A percentile compares a stretch with the other conserved stretches of the same genome.
phyloP scores from a whole-genome alignment of 2,113 vertebrate genomes.

The Gallinago jamesoni region DNA sequence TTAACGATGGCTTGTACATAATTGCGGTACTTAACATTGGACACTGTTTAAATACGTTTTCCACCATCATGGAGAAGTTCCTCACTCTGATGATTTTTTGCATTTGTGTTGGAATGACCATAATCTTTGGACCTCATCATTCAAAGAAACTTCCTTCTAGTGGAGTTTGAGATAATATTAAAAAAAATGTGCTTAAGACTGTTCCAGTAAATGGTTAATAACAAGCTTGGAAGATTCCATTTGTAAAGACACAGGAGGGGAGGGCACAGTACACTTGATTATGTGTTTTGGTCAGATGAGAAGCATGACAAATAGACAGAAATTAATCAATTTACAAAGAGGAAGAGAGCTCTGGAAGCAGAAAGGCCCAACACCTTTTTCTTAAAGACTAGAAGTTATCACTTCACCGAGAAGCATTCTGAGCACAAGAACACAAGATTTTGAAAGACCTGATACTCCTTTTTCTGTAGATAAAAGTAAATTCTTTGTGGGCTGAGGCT shows the following conservation, averaged over 20 bases:
- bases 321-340: conserved; percentile 51
- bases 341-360: conserved; percentile 30
- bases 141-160: neutral
- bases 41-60: neutral
- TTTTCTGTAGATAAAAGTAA: neutral
- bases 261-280: neutral
- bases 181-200: neutral
- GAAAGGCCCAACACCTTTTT: conserved; percentile 36
- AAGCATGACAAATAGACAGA: neutral
- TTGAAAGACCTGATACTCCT: conserved; percentile 12
- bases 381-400: neutral
- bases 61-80: neutral
- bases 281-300: conserved; percentile 35
- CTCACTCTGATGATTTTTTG: neutral
- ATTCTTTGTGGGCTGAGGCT: neutral
- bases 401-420: conserved; percentile 29
- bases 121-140: neutral
- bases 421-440: conserved; percentile 20
- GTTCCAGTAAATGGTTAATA: neutral
- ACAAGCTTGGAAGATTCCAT: neutral
- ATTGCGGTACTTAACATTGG: neutral
- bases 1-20: neutral
- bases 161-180: neutral
- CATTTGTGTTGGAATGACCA: neutral
- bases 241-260: conserved; percentile 10